Percentiles rank a stretch among this genome's conserved stretches.
Evolutionary conservation across 2,888 invertebrate species (phyloP).

Genomic region (Meta bourneti): DNA sequence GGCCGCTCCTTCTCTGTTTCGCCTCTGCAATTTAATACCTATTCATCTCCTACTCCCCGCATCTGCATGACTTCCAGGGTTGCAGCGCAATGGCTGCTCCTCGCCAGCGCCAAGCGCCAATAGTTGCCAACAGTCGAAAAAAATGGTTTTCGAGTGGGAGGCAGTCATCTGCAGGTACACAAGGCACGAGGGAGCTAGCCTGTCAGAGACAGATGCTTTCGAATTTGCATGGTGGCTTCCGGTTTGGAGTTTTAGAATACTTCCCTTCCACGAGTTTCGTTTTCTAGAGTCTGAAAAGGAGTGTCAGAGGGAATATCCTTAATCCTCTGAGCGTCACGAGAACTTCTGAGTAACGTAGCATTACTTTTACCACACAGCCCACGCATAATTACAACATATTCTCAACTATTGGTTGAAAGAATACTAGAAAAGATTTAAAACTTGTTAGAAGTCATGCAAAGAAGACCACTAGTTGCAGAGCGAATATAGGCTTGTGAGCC

Average conservation of each 20-base stretch:
- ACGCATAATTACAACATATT: too few species aligned
- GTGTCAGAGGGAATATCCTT: not conserved
- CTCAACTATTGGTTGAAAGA: too few species aligned
- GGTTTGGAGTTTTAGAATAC: not conserved
- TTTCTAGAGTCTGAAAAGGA: not conserved
- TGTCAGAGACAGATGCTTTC: not conserved
- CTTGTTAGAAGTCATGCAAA: too few species aligned
- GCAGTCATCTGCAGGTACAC: not conserved
- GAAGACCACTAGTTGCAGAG: too few species aligned
- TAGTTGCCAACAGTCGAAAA: not conserved
- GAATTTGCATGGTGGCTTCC: not conserved
- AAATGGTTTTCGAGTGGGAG: not conserved
- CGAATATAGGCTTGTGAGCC: too few species aligned
- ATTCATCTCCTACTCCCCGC: slow-evolving; percentile 70
- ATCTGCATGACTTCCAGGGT: slow-evolving; percentile 69
- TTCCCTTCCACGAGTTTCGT: not conserved
- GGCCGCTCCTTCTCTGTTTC: slow-evolving; percentile 64
- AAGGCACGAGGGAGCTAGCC: not conserved
- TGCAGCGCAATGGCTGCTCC: slow-evolving; percentile 1
- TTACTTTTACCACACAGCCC: too few species aligned
- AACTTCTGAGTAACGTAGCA: too few species aligned
- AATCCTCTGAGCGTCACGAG: not conserved
- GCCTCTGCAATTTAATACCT: slow-evolving; percentile 76
- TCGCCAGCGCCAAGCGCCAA: slow-evolving; percentile 37
- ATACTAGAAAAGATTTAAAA: too few species aligned